Percentiles rank a stretch among this genome's conserved stretches.
Evolutionary conservation across 92 coral and sea anemone species (phyloP).

Genomic region (Metridium senile): DNA sequence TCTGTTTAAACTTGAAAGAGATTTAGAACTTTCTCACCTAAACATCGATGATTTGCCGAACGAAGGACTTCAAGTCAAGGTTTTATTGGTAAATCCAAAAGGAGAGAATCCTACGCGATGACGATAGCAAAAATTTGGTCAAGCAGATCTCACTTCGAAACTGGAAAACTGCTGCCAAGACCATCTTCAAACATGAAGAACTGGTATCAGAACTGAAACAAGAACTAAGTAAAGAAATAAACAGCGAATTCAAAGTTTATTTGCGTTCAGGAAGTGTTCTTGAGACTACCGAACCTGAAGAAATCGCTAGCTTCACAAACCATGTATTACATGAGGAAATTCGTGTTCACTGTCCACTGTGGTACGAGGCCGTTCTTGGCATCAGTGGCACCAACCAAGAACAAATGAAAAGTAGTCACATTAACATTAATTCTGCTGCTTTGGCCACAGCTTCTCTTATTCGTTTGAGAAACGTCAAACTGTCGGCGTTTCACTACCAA

Average conservation of each 20-base stretch:
- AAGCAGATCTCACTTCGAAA: conserved; percentile 29
- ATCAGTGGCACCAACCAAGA: conserved; percentile 44
- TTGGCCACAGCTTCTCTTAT: conserved; percentile 57
- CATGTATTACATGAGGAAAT: conserved; percentile 53
- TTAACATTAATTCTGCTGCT: conserved; percentile 39
- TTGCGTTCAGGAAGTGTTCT: conserved; percentile 34
- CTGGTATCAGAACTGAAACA: conserved; percentile 28
- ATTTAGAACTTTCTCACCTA: background rate
- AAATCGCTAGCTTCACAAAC: conserved; percentile 56
- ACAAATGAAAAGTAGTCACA: conserved; percentile 7
- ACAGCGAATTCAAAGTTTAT: conserved; percentile 44
- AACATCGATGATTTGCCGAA: conserved; percentile 46
- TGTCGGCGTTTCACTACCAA: conserved; percentile 53
- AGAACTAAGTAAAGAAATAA: conserved; percentile 18
- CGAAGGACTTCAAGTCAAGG: conserved; percentile 49
- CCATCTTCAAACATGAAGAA: conserved; percentile 22
- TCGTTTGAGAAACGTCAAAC: conserved; percentile 42
- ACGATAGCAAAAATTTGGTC: conserved; percentile 31
- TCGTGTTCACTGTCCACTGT: conserved; percentile 48
- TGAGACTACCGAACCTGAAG: conserved; percentile 52
- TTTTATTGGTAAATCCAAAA: conserved; percentile 24
- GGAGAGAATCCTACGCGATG: conserved; percentile 50
- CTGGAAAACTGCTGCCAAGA: conserved; percentile 52
- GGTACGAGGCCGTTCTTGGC: conserved; percentile 46
- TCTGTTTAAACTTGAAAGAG: background rate